phyloP scores from a whole-genome alignment of 1,140 invertebrate species.

The Tachypleus tridentatus region DNA sequence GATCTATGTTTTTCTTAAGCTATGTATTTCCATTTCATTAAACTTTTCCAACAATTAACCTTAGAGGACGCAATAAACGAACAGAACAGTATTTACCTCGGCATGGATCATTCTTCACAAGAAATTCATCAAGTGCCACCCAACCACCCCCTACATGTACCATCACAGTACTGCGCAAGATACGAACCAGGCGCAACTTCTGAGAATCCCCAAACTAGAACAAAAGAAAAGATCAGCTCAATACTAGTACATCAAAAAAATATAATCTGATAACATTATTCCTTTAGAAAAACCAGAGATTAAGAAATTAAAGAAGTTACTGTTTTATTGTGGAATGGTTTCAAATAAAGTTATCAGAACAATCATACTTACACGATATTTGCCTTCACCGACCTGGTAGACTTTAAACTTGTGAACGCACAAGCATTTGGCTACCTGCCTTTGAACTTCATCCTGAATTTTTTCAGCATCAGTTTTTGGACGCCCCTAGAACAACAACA shows the following conservation, averaged over 20 bases:
- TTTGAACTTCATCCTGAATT: constrained; percentile 96
- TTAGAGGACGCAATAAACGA: too few species aligned
- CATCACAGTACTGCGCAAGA: constrained; percentile 97
- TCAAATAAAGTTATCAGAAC: background rate
- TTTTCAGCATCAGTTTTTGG: constrained; percentile 77
- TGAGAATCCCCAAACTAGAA: constrained; percentile 95
- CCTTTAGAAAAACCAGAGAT: too few species aligned
- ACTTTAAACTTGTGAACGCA: constrained; percentile 95
- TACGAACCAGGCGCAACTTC: constrained; percentile 91
- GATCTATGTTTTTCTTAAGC: too few species aligned
- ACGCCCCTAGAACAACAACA: constrained; percentile 35
- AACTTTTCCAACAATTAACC: too few species aligned
- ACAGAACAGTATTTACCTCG: constrained; percentile 71
- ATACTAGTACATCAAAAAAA: too few species aligned
- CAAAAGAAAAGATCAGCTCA: constrained; percentile 14
- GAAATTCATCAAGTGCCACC: constrained; percentile 97
- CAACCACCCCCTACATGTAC: constrained; percentile 98
- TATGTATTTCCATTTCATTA: too few species aligned
- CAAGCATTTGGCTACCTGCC: constrained; percentile 81
- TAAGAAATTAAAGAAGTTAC: too few species aligned
- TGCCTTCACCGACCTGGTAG: constrained; percentile 97
- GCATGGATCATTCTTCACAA: constrained; percentile 98
- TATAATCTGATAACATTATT: too few species aligned
- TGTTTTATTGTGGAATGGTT: too few species aligned
- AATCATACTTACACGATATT: constrained; percentile 73